Percentiles rank a stretch among this genome's conserved stretches.
These are phyloP conservation scores for Heliconius ismenius DNA, from an alignment of 2,888 invertebrate species.

Conservation along the genomic window DNA sequence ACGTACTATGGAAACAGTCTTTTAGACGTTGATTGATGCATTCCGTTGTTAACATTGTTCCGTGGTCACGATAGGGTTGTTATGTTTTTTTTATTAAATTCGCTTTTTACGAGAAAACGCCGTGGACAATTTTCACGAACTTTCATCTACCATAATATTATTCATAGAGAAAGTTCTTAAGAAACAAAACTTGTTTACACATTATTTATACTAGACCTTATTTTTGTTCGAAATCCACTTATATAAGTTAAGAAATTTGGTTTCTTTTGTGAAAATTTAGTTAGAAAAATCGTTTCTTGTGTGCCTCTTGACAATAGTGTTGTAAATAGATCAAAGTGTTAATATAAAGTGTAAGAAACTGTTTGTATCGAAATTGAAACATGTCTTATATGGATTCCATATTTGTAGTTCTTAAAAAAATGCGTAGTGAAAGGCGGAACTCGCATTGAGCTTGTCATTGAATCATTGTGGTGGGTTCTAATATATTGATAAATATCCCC, in stretches of 20 bases:
- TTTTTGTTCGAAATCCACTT: conserved; percentile 35
- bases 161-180: conserved; percentile 43
- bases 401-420: no score
- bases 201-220: conserved; percentile 35
- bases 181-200: conserved; percentile 38
- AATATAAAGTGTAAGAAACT: neutral
- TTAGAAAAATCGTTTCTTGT: conserved; percentile 1
- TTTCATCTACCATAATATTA: conserved; percentile 40
- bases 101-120: conserved; percentile 35
- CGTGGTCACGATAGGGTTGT: conserved; percentile 52
- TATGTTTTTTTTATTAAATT: conserved; percentile 35
- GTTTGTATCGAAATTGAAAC: neutral
- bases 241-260: conserved; percentile 18
- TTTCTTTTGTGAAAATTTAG: conserved; percentile 14
- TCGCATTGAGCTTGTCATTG: no score
- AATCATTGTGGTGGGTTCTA: no score
- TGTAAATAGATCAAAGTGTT: conserved; percentile 8
- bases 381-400: no score
- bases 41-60: conserved; percentile 50
- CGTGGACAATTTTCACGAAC: conserved; percentile 40
- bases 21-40: conserved; percentile 53
- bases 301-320: neutral
- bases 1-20: conserved; percentile 29
- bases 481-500: no score
- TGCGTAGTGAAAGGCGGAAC: no score